Evolutionary conservation across 2,888 invertebrate genomes (phyloP), one percentile per base, ranked within the genome.

Genomic region (Tachina grossa): DNA sequence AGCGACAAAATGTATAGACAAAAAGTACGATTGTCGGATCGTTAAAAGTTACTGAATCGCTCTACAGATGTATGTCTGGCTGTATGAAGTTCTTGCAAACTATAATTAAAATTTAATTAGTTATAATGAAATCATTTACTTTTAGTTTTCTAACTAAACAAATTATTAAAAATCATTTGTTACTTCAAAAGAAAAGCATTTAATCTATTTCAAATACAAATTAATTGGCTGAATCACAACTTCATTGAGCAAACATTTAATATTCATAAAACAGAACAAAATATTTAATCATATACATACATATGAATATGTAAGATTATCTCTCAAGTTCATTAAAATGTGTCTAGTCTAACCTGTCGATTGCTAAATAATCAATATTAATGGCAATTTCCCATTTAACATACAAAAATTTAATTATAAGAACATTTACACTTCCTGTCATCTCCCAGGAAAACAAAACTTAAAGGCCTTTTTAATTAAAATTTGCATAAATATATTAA

Each of bases 391-490:
- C 43, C 66, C 76, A 53, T 77, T 80, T 55, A 47, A 41, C 22
- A 59, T 51, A 13, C 22, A 59, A 39, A 81, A 80, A 45, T 53
- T 71, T 11, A 77, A 61, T 81, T 66, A 53, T 11, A 57, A 72
- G 39, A 84, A 74, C 68, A 77, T 57, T 80, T 77, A 65, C 77
- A 84, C 55, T 84, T 84, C 80, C 84, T 84, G 84, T n/a, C 77
- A 66, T 59, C 49, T 61, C 66, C 41, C 10, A 72, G 16, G 6
- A 9, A 39, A 59, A 59, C 22, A 51, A n/a, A 14, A 43, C 6
- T 8, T 16, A 9, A 72, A 74, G 22, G 45, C 43, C 63, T 72
- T 39, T 71, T 41, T 71, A 9, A n/a, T 41, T 63, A 5, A 13
- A 45, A 63, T 63, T 63, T 53, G 39, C 53, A 53, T 53, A 53